Base-by-base conservation (phyloP, 2,113 vertebrate genomes). In the Ciconia boyciana region DNA sequence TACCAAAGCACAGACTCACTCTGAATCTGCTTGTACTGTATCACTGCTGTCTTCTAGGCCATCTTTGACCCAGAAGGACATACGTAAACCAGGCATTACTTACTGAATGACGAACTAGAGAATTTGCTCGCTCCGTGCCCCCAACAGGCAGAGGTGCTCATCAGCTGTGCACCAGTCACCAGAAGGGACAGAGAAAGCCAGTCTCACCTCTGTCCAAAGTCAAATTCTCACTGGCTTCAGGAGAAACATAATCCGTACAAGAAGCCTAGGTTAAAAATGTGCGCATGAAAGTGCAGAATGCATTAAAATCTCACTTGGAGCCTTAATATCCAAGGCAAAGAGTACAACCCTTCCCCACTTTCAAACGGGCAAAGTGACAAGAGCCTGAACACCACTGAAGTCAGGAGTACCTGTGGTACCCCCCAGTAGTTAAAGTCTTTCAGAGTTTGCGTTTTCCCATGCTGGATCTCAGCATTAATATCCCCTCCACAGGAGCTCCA, bases 391-490 rank as follows among this genome's bases (percentile, higher is more conserved):
- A 44, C 44, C 79, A 29, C 70, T 46, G 75, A 44, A 31, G 34
- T 8, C 60, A 34, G 88, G 61, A 39, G n/a, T 51, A 60, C 17
- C 89, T 54, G 31, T 69, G 48, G 55, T 68, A 96, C 57, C 41
- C 94, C 84, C 80, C 49, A 69, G 79, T 1, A 75, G 66, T 7
- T 13, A 2, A 18, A 87, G 43, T 55, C 84, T 61, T 81, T 99
- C 97, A 99, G 77, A 97, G 96, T 79, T 93, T 98, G 85, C 91
- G 85, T 91, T 98, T 99, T 85, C 98, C 98, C 99, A 99, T 99
- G 98, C 98, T 99, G 93, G 99, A 98, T 83, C 99, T 98, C 90
- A 99, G 98, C 99, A 99, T 99, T 92, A 99, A 94, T 21, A 99
- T 98, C 13, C 99, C 99, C 97, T 99, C 99, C 39, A 99, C 98